Base-by-base conservation (phyloP, 1,140 invertebrate genomes). In the Tetragnatha versicolor region DNA sequence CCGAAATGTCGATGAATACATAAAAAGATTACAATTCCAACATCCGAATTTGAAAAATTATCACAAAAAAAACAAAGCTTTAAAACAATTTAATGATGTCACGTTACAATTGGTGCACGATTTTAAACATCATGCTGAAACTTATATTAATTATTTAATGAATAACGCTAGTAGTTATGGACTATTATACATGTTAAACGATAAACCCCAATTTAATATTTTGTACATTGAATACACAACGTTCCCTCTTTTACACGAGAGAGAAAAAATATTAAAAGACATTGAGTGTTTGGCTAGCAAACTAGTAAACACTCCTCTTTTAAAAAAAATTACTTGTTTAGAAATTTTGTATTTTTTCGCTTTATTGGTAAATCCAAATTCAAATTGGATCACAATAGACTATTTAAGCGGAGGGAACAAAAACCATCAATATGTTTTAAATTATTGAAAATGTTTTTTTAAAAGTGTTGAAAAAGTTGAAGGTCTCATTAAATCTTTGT, bases 261-360 rank as follows among this genome's bases (percentile, higher is more conserved):
- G 45, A 42, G 25, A 69, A 51, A 9, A 51, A n/a, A 70, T 70
- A 12, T 53, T 70, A 0, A 29, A 70, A 25, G 20, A 70, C 51
- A 70, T 70, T 55, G 49, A 70, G 27, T 29, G 22, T 5, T 53
- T 70, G 7, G 66, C 63, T 1, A 31, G n/a, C 12, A 31, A 68
- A 20, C 25, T 20, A 12, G 12, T 12, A 7, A 20, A 27, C 1
- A 27, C 45, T 27, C 20, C 20, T 37, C 25, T 22, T 25, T 10
- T 22, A 12, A 35, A 51, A 25, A 70, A 53, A 53, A 70, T 70
- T 3, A 70, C 66, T 1, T 70, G 66, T 17, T 53, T 70, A 39
- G 66, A 70, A 53, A 22, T 70, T 27, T 53, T 70, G 22, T 70
- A 70, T 53, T 70, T 70, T 53, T 70, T n/a, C 31, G 66, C 66